These are phyloP conservation scores for Apamea epomidion DNA, from an alignment of 2,888 invertebrate genomes.

Conservation along the genomic window DNA sequence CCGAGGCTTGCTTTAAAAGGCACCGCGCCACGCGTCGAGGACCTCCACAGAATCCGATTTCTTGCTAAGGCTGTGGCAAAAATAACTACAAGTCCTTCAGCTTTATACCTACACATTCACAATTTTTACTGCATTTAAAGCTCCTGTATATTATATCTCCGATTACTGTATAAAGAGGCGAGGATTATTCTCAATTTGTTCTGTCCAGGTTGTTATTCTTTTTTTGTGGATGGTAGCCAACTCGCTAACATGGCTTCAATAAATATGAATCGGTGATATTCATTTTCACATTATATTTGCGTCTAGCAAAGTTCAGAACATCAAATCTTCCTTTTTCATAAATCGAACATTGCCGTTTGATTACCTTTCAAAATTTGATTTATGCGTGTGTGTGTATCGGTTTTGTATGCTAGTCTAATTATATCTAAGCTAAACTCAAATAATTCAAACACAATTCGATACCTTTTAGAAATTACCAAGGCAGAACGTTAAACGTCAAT, in stretches of 20 bases:
- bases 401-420: background rate
- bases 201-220: constrained; percentile 14
- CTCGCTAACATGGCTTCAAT: constrained; percentile 21
- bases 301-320: background rate
- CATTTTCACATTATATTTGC: background rate
- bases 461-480: background rate
- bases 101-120: constrained; percentile 53
- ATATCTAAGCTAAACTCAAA: background rate
- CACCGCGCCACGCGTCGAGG: constrained; percentile 83
- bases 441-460: background rate
- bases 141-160: constrained; percentile 41
- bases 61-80: constrained; percentile 67
- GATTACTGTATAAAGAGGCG: constrained; percentile 38
- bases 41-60: constrained; percentile 70
- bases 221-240: constrained; percentile 10
- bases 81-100: constrained; percentile 64
- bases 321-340: background rate
- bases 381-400: background rate
- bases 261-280: constrained; percentile 13
- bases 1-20: constrained; percentile 78
- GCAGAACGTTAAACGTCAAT: background rate
- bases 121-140: constrained; percentile 62
- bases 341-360: background rate
- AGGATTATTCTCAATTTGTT: constrained; percentile 54
- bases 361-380: background rate